phyloP scores from a whole-genome alignment of 2,888 invertebrate species.

The Oligia strigilis region DNA sequence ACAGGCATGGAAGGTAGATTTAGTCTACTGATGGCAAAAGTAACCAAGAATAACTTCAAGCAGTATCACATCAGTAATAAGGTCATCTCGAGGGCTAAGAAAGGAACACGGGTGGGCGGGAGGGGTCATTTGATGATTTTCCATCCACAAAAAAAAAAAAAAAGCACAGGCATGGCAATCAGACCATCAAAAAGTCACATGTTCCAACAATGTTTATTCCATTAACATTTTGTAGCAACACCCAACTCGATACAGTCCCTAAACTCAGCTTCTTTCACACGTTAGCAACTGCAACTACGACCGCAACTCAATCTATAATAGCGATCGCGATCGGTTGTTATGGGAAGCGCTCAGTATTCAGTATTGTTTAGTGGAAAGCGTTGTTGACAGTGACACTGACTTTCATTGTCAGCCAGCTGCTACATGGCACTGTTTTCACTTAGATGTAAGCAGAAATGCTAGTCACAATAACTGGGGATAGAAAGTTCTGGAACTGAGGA shows the following conservation, averaged over 20 bases:
- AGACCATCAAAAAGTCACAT: no score
- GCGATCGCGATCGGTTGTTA: conserved; percentile 43
- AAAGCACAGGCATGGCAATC: no score
- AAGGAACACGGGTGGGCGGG: no score
- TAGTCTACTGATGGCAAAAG: no score
- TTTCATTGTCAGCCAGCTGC: conserved; percentile 51
- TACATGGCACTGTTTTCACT: conserved; percentile 41
- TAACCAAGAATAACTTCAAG: no score
- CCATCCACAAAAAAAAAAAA: no score
- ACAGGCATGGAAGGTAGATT: no score
- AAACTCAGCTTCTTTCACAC: neutral
- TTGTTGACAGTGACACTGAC: conserved; percentile 37
- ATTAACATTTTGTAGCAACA: no score
- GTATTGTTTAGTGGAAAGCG: conserved; percentile 55
- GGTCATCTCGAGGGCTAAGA: no score
- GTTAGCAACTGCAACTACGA: neutral
- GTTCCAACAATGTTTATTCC: no score
- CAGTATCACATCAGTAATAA: no score
- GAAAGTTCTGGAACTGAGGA: conserved; percentile 3
- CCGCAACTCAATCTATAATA: conserved; percentile 35
- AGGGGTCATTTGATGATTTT: no score
- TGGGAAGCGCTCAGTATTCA: conserved; percentile 52
- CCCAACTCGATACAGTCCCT: neutral
- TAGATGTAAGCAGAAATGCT: conserved; percentile 2
- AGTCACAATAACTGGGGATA: neutral